phyloP scores from a whole-genome alignment of 2,888 invertebrate species.

The Dione juno region DNA sequence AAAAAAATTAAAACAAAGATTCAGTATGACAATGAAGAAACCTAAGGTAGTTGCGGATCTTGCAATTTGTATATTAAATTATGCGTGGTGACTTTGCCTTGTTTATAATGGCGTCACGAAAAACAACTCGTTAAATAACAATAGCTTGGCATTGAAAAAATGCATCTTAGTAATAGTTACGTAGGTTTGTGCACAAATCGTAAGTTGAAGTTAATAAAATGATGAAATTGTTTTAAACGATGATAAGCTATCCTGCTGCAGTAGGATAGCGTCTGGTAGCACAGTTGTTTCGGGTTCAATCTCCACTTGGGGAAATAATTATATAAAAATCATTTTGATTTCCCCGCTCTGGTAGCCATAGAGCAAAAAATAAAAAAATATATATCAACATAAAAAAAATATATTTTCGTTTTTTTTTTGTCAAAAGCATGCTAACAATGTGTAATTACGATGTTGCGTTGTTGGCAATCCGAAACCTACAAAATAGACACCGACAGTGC shows the following conservation, averaged over 20 bases:
- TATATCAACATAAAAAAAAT: too few relatives aligned
- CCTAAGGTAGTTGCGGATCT: conserved; percentile 24
- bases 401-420: too few relatives aligned
- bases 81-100: conserved; percentile 41
- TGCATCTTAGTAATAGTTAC: conserved; percentile 57
- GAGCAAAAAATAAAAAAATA: too few relatives aligned
- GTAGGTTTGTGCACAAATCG: conserved; percentile 40
- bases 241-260: too few relatives aligned
- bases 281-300: too few relatives aligned
- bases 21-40: conserved; percentile 12
- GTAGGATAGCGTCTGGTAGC: too few relatives aligned
- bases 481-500: not conserved
- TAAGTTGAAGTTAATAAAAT: conserved; percentile 8
- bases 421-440: too few relatives aligned
- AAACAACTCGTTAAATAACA: conserved; percentile 59
- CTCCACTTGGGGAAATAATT: too few relatives aligned
- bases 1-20: not conserved
- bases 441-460: not conserved
- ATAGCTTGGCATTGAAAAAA: conserved; percentile 68
- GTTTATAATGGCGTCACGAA: conserved; percentile 46
- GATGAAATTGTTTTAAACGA: conserved; percentile 2
- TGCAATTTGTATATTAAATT: conserved; percentile 45
- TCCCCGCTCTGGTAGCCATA: too few relatives aligned
- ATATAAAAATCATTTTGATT: too few relatives aligned
- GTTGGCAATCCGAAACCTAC: conserved; percentile 1